A percentile compares a stretch with the other conserved stretches of the same genome.
phyloP scores from a whole-genome alignment of 2,888 invertebrate species.

The Cephalotes varians region DNA sequence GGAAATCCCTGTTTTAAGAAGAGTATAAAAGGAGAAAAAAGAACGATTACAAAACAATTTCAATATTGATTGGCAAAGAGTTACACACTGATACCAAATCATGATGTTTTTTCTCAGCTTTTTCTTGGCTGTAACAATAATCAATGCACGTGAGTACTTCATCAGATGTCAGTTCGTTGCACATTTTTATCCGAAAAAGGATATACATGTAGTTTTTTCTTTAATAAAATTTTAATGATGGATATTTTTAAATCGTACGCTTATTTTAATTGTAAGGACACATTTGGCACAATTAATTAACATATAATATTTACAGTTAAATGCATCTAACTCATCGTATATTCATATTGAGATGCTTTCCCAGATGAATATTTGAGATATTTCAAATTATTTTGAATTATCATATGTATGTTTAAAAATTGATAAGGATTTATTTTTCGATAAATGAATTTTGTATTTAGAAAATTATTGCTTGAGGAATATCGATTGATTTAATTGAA shows the following conservation, averaged over 20 bases:
- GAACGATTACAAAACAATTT: not conserved
- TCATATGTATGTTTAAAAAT: not conserved
- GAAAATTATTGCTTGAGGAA: not conserved
- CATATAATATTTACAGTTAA: not conserved
- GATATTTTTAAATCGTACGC: not conserved
- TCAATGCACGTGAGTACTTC: constrained; percentile 25
- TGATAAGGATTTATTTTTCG: not conserved
- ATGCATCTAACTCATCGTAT: not conserved
- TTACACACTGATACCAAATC: not conserved
- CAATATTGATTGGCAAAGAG: not conserved
- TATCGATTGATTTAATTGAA: not conserved
- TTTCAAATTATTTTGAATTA: not conserved
- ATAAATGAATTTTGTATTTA: not conserved
- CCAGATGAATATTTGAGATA: not conserved
- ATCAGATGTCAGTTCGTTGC: not conserved
- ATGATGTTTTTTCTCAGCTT: constrained; percentile 5
- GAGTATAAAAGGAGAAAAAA: not conserved
- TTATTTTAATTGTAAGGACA: not conserved
- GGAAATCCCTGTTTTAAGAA: not conserved
- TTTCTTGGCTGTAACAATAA: not conserved
- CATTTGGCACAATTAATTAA: not conserved
- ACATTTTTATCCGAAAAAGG: not conserved
- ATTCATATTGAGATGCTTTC: not conserved
- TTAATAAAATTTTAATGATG: not conserved
- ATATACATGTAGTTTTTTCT: not conserved